Base-by-base conservation (phyloP, 2,797 vertebrate species). In the Stomatorhinus walkeri region DNA sequence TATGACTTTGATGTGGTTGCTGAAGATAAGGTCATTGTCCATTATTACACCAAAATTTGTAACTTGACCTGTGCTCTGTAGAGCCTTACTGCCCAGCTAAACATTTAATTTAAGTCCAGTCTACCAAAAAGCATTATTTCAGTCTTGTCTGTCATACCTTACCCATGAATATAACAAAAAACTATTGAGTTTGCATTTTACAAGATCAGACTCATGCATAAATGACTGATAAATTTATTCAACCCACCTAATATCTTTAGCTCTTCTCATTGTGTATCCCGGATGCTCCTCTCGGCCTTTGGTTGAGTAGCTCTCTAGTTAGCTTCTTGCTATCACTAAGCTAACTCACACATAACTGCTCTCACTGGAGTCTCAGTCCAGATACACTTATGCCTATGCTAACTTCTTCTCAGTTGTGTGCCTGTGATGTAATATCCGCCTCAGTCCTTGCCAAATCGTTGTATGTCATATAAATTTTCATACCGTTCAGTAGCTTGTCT, bases 401-500 rank as follows among this genome's bases (percentile, higher is more conserved):
- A 72, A 28, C 64, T 72, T 28, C 12, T 32, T 32, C 3, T 32
- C 64, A 36, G 28, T 28, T 4, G 12, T 72, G 64, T 72, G 28
- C 64, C 36, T 36, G 28, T 36, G 64, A 36, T 72, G 28, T 36
- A 14, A 32, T 36, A 72, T 72, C 28, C 4, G 12, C 64, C 64
- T 72, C 64, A 72, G 12, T 32, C 28, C 12, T 72, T 72, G 64
- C 28, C 6, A 72, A 72, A 36, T 72, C 5, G 64, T 36, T 36
- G 28, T 5, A 72, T 36, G 12, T 72, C 16, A 14, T 16, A 72
- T 36, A 72, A 36, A 36, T 72, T 1, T 32, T 32, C 64, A 16
- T 32, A 36, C 28, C 16, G 28, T 79, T n/a, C 36, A 79, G 40
- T 79, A 43, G 84, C 64, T 46, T 5, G 86, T 88, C 89, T 93